phyloP scores from a whole-genome alignment of 2,113 vertebrate genomes.

The Elachura formosa region DNA sequence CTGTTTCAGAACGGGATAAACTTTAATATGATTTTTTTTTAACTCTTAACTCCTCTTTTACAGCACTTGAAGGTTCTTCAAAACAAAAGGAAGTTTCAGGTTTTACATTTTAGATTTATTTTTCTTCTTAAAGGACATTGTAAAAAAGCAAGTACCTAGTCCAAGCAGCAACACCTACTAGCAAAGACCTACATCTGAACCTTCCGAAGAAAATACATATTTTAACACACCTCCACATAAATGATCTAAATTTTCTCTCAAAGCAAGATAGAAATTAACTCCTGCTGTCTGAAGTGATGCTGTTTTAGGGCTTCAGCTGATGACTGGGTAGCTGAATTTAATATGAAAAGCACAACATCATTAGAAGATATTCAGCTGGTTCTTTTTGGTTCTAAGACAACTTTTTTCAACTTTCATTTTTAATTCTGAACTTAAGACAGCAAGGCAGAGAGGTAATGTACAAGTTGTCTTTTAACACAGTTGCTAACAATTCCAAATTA shows the following conservation, averaged over 20 bases:
- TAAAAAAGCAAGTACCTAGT: background rate
- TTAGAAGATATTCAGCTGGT: background rate
- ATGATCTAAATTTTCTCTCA: background rate
- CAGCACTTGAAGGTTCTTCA: background rate
- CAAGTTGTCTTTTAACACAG: background rate
- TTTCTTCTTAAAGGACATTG: background rate
- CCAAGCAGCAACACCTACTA: background rate
- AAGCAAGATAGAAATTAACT: background rate
- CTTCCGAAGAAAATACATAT: background rate
- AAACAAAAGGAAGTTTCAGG: background rate
- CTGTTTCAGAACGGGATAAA: background rate
- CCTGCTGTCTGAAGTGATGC: background rate
- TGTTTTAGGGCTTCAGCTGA: background rate
- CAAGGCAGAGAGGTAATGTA: background rate
- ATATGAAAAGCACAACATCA: accelerated
- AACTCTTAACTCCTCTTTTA: background rate
- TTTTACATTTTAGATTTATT: background rate
- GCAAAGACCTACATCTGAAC: background rate
- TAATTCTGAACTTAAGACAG: background rate
- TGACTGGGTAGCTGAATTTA: background rate
- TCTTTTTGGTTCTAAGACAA: background rate
- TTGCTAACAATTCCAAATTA: background rate
- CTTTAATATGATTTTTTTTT: background rate
- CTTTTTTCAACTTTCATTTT: background rate
- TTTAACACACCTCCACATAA: background rate